phyloP scores from a whole-genome alignment of 1,140 invertebrate genomes.

The Octopus sinensis region DNA sequence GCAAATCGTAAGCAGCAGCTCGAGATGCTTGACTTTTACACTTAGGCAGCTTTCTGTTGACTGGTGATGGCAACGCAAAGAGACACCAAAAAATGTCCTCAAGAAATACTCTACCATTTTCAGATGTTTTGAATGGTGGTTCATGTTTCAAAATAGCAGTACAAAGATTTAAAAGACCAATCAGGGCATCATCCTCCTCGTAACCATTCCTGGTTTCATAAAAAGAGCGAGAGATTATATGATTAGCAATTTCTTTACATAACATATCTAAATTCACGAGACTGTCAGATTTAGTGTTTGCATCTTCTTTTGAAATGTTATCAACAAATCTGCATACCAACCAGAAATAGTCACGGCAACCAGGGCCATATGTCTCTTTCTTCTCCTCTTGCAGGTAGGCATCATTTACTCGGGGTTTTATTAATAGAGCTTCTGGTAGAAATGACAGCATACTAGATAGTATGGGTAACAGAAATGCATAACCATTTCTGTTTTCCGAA shows the following conservation, averaged over 20 bases:
- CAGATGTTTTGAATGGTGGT: slow-evolving; percentile 77
- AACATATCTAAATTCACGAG: slow-evolving; percentile 72
- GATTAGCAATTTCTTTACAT: slow-evolving; percentile 72
- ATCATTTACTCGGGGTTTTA: slow-evolving; percentile 67
- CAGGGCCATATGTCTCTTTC: slow-evolving; percentile 87
- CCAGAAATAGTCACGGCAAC: slow-evolving; percentile 92
- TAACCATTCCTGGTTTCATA: slow-evolving; percentile 76
- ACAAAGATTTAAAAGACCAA: slow-evolving; percentile 81
- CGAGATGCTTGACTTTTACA: slow-evolving; percentile 86
- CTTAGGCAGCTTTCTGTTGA: slow-evolving; percentile 80
- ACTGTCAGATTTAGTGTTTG: slow-evolving; percentile 63
- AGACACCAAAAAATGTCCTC: slow-evolving; percentile 80
- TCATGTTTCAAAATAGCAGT: slow-evolving; percentile 85
- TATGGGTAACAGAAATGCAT: slow-evolving; percentile 70
- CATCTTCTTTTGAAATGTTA: slow-evolving; percentile 48
- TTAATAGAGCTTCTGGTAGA: slow-evolving; percentile 76
- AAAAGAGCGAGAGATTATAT: slow-evolving; percentile 74
- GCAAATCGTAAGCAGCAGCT: slow-evolving; percentile 82
- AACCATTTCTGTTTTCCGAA: slow-evolving; percentile 63
- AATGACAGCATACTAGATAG: slow-evolving; percentile 76
- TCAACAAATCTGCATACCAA: slow-evolving; percentile 83
- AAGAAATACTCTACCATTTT: slow-evolving; percentile 67
- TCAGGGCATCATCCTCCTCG: slow-evolving; percentile 81
- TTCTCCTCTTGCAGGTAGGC: slow-evolving; percentile 49
- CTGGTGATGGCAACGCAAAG: slow-evolving; percentile 83